These are phyloP conservation scores for Tachina grossa DNA, from an alignment of 2,888 invertebrate genomes.

Conservation along the genomic window DNA sequence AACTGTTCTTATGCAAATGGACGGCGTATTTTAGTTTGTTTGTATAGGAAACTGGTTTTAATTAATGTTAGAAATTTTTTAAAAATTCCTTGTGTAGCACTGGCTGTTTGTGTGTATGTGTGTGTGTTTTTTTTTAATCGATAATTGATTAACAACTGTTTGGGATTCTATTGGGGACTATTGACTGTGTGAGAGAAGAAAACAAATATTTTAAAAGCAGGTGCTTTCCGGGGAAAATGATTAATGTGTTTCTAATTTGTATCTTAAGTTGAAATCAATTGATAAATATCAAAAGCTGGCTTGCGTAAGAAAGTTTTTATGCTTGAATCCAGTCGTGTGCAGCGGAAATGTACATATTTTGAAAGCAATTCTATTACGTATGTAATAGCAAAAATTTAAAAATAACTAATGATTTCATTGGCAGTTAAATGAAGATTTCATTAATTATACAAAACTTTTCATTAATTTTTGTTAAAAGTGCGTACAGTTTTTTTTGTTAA, in stretches of 20 bases:
- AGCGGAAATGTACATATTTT: slow-evolving; percentile 28
- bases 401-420: background rate
- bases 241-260: slow-evolving; percentile 43
- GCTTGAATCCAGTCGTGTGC: background rate
- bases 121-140: background rate
- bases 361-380: background rate
- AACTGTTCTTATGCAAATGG: background rate
- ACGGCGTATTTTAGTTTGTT: background rate
- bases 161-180: slow-evolving; percentile 58
- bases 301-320: background rate
- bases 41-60: slow-evolving; percentile 45
- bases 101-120: background rate
- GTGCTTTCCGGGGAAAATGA: slow-evolving; percentile 47
- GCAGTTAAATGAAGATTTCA: background rate
- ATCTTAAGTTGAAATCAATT: slow-evolving; percentile 31
- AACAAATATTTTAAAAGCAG: slow-evolving; percentile 3
- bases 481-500: background rate
- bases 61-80: slow-evolving; percentile 51
- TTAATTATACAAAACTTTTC: background rate
- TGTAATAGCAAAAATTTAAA: background rate
- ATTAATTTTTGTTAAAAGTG: background rate
- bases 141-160: slow-evolving; percentile 67
- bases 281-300: slow-evolving; percentile 11
- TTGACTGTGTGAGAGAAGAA: slow-evolving; percentile 9
- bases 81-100: slow-evolving; percentile 17